Conservation (phyloP, 2,888 invertebrate genomes). For the Dynastes maya region DNA sequence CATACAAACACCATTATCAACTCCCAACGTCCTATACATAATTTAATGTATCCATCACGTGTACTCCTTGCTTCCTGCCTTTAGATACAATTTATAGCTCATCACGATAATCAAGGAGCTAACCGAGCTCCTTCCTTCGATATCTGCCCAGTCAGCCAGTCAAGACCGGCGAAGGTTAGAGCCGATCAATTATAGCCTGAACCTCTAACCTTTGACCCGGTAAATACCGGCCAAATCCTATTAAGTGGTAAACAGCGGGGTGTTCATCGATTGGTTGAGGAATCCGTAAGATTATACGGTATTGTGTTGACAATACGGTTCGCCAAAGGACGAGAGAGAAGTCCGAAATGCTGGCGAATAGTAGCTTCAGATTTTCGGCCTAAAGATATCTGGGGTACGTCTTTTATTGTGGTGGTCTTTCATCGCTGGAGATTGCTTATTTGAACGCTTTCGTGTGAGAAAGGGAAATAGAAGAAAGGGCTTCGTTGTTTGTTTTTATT, state of each 20-base stretch:
- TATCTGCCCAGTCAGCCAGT: not conserved
- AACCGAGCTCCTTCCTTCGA: not conserved
- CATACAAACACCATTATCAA: too few relatives aligned
- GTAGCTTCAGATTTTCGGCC: not conserved
- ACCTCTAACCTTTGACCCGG: constrained; percentile 33
- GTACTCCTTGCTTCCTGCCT: too few relatives aligned
- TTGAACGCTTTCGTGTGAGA: not conserved
- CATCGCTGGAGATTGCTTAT: not conserved
- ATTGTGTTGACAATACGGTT: constrained; percentile 31
- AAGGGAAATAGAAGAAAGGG: too few relatives aligned
- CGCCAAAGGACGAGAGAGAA: not conserved
- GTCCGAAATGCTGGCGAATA: constrained; percentile 11
- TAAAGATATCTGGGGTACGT: not conserved
- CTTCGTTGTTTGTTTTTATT: too few relatives aligned
- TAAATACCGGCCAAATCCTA: constrained; percentile 33
- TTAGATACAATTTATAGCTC: too few relatives aligned
- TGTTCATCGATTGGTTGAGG: constrained; percentile 10
- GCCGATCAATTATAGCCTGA: constrained; percentile 31
- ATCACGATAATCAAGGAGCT: not conserved
- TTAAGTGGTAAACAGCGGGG: constrained; percentile 34
- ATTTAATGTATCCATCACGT: too few relatives aligned
- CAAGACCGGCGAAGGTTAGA: not conserved
- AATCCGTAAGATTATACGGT: constrained; percentile 31
- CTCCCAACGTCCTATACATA: too few relatives aligned
- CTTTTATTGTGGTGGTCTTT: constrained; percentile 8